Evolutionary conservation across 2,888 invertebrate genomes (phyloP), one percentile per base, ranked within the genome.

Genomic region (Catocala nupta): DNA sequence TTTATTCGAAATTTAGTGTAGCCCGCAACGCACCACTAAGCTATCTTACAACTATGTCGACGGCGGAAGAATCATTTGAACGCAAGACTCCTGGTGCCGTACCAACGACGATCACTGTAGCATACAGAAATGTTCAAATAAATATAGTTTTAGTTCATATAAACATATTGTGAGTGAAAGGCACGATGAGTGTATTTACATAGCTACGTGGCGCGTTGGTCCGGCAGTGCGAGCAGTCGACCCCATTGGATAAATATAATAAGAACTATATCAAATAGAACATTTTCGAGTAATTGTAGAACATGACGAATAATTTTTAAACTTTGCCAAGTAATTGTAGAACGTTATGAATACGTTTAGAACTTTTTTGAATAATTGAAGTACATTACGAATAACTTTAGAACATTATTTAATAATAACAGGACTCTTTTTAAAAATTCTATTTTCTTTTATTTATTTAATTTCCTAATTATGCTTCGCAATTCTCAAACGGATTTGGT

Each of bases 101-200:
- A 90, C 92, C 92, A 92, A 91, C 86, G 85, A 71, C 83, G 80
- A 72, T 91, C 92, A 93, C 93, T 93, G 93, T 74, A 87, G 89
- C 89, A 90, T 83, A 90, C 75, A 64, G 81, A 81, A 85, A 82
- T 52, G 50, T 60, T 65, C 36, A 65, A 61, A 68, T 74, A 61
- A 75, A 66, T 65, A 73, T 62, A 60, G 58, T 43, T 54, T 63
- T 43, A 49, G 68, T 56, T 67, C 47, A 56, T 56, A 63, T 63
- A 44, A 65, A 60, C 49, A 63, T 48, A 59, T 45, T 59, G 63
- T 59, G 63, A 52, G 74, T 72, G 74, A 59, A 73, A 76, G 80
- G 78, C 77, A 75, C 71, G 70, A 63, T 61, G 66, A 82, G 90
- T 91, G 91, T 92, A 92, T 92, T 80, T 92, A 92, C 91, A 93